phyloP scores from a whole-genome alignment of 2,113 vertebrate species.

The Micronycteris hirsuta region DNA sequence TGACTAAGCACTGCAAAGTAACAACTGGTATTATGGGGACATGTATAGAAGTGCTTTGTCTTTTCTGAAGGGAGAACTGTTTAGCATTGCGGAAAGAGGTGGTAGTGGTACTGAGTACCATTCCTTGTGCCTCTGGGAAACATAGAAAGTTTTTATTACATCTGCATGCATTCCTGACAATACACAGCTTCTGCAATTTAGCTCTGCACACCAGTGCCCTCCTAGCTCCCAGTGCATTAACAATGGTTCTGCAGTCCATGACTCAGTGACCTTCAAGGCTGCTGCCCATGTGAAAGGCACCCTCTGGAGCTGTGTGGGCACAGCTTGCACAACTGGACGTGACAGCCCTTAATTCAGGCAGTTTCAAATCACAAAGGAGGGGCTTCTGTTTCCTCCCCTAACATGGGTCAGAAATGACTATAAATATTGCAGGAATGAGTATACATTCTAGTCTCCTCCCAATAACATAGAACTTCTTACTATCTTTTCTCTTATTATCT shows the following conservation, averaged over 20 bases:
- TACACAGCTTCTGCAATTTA: background rate
- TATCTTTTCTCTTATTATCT: background rate
- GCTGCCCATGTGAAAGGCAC: background rate
- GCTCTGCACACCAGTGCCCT: background rate
- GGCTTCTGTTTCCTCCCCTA: background rate
- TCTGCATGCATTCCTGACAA: background rate
- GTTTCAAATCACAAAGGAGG: background rate
- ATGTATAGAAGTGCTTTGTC: conserved; percentile 33
- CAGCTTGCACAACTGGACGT: background rate
- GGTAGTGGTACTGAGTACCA: background rate
- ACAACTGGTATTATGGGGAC: conserved; percentile 10
- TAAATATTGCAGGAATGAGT: background rate
- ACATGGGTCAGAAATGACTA: background rate
- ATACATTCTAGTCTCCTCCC: background rate
- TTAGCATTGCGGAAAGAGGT: background rate
- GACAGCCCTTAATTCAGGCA: background rate
- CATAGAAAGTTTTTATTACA: background rate
- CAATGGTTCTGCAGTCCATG: background rate
- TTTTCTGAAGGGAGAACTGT: conserved; percentile 25
- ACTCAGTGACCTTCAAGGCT: background rate
- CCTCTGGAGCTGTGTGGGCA: background rate
- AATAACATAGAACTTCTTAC: background rate
- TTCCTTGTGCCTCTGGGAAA: background rate
- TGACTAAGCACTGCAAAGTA: conserved; percentile 28
- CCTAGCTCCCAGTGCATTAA: background rate